Conservation (phyloP, 2,113 vertebrate species). For the Channa maculata region DNA sequence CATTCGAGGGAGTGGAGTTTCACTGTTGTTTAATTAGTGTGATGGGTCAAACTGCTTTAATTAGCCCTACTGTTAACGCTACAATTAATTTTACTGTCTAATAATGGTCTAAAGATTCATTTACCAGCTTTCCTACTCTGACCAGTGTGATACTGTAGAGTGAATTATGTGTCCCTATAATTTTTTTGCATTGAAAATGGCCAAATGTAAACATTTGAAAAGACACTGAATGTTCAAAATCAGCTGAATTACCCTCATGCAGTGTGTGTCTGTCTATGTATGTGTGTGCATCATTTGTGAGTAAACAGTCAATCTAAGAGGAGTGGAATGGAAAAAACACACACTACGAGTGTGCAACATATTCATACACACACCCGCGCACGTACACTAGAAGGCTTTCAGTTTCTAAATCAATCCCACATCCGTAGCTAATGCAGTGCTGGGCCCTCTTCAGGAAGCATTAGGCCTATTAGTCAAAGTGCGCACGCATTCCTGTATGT, state of each 20-base stretch:
- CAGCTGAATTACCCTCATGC: no score
- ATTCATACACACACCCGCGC: conserved; percentile 39
- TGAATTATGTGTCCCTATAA: neutral
- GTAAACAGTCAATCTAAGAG: conserved; percentile 58
- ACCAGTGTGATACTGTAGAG: neutral
- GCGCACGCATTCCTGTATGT: conserved; percentile 69
- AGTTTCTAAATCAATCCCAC: conserved; percentile 84
- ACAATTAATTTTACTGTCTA: conserved; percentile 38
- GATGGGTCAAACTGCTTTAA: conserved; percentile 68
- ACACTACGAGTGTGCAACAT: conserved; percentile 47
- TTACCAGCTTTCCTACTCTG: neutral
- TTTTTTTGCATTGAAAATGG: neutral
- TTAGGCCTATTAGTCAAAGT: conserved; percentile 84
- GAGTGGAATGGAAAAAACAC: conserved; percentile 32
- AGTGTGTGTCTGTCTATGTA: conserved; percentile 10
- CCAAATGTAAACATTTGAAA: conserved; percentile 11
- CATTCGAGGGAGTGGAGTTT: conserved; percentile 39
- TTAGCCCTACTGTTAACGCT: conserved; percentile 47
- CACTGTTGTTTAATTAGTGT: conserved; percentile 60
- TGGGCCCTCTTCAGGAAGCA: conserved; percentile 83
- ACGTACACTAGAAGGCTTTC: conserved; percentile 75
- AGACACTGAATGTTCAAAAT: no score
- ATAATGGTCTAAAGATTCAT: conserved; percentile 1
- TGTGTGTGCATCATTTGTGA: conserved; percentile 35
- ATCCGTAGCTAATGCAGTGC: conserved; percentile 84